Base-by-base conservation (phyloP, 1,140 invertebrate genomes). In the Littorina saxatilis region DNA sequence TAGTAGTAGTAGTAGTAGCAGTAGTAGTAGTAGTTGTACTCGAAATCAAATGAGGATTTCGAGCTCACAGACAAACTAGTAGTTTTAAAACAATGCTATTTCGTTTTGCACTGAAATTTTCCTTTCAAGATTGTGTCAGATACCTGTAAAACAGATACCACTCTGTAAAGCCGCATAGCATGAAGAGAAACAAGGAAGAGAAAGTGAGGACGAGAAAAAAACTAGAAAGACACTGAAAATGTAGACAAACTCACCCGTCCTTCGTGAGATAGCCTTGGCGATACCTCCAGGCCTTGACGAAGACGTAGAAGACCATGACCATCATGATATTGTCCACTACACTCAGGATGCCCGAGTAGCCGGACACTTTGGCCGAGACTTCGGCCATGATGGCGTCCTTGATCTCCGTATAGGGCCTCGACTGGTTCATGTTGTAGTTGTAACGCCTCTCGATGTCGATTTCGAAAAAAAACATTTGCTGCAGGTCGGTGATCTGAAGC, bases 181-280 rank as follows among this genome's bases (percentile, higher is more conserved):
- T n/a, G n/a, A n/a, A 29, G 3, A 35, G 32, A 66, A n/a, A 66
- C 15, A 66, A 66, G 32, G 27, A n/a, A 66, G 32, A 66, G n/a
- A 27, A n/a, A 66, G 61, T 0, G 61, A 29, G 61, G 27, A 1
- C 15, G 3, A 13, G 61, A 66, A 1, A n/a, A 66, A n/a, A 7
- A 1, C 15, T 11, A 66, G 43, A 47, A 35, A 63, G 29, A 27
- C 58, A 63, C 23, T n/a, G 29, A 43, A n/a, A 72, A 43, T 39
- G 40, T 23, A 72, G 29, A 72, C 68, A 72, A 11, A 72, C 68
- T 86, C 94, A 97, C 20, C 94, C 92, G n/a, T 95, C 95, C 84
- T 93, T 94, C 0, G 94, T 95, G 83, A 96, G 88, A 92, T 95
- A 97, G 88, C 95, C 95, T 63, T 94, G 91, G 66, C 96, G 94